Conservation (phyloP, 2,113 vertebrate genomes). For the Gymnorhina tibicen region DNA sequence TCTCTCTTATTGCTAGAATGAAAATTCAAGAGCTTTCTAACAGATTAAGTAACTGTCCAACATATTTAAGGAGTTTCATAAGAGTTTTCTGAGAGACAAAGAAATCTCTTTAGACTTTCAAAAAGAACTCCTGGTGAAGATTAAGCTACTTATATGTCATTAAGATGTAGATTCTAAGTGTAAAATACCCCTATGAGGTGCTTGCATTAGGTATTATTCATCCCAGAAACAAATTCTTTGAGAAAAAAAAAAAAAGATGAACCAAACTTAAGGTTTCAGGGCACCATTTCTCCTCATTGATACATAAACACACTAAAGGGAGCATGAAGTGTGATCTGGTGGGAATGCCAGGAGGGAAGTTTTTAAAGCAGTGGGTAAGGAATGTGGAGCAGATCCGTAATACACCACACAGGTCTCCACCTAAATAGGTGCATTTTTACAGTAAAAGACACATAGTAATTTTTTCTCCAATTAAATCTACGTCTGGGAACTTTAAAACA, state of each 20-base stretch:
- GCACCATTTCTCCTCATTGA: neutral
- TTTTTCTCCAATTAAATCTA: neutral
- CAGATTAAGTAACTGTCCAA: neutral
- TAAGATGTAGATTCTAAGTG: neutral
- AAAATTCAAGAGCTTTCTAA: neutral
- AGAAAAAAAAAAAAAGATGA: neutral
- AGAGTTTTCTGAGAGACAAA: neutral
- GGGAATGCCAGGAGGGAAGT: neutral
- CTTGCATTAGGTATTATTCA: neutral
- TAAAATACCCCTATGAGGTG: neutral
- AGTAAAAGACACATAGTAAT: neutral
- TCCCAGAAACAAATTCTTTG: neutral
- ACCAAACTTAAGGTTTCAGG: neutral
- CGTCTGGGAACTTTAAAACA: neutral
- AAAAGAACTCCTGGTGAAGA: neutral
- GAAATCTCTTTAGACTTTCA: neutral
- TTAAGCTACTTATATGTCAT: neutral
- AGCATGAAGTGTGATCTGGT: neutral
- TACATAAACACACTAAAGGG: neutral
- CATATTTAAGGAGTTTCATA: neutral
- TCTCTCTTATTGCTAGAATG: neutral
- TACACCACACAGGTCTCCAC: neutral
- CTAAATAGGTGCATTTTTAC: neutral
- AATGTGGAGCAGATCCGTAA: neutral
- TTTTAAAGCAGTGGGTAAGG: neutral